Percentiles rank a stretch among this genome's conserved stretches.
phyloP scores from a whole-genome alignment of 2,113 vertebrate species.

The Calidris pugnax region DNA sequence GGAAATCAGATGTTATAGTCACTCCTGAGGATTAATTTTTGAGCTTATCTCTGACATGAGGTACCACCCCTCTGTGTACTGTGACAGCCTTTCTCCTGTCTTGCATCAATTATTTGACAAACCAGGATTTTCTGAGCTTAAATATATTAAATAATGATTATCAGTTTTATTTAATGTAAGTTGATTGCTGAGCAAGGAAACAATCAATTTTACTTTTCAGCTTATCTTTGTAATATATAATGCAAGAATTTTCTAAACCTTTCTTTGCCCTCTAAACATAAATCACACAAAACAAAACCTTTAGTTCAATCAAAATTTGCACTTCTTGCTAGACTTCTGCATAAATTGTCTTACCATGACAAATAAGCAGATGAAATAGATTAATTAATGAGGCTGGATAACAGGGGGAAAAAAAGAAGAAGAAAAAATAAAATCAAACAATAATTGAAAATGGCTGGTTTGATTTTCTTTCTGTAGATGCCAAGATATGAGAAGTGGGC shows the following conservation, averaged over 20 bases:
- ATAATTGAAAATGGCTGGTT: not conserved
- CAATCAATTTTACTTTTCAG: not conserved
- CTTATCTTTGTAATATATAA: not conserved
- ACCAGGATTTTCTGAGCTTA: not conserved
- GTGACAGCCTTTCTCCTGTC: not conserved
- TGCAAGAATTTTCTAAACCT: not conserved
- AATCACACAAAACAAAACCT: not conserved
- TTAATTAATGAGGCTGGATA: not conserved
- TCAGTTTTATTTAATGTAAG: not conserved
- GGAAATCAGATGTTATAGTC: not conserved
- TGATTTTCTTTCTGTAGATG: not conserved
- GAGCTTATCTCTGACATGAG: not conserved
- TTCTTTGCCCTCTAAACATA: not conserved
- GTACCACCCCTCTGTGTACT: not conserved
- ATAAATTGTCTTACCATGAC: not conserved
- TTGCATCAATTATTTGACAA: not conserved
- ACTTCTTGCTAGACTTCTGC: not conserved
- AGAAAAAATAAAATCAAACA: not conserved
- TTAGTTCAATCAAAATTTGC: not conserved
- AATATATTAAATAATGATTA: not conserved
- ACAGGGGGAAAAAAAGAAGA: not conserved
- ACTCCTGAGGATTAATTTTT: not conserved
- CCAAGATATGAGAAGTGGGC: not conserved
- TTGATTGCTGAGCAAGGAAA: not conserved
- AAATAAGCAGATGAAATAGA: not conserved